Base-by-base conservation (phyloP, 2,113 vertebrate genomes). In the Atherinomorus stipes region DNA sequence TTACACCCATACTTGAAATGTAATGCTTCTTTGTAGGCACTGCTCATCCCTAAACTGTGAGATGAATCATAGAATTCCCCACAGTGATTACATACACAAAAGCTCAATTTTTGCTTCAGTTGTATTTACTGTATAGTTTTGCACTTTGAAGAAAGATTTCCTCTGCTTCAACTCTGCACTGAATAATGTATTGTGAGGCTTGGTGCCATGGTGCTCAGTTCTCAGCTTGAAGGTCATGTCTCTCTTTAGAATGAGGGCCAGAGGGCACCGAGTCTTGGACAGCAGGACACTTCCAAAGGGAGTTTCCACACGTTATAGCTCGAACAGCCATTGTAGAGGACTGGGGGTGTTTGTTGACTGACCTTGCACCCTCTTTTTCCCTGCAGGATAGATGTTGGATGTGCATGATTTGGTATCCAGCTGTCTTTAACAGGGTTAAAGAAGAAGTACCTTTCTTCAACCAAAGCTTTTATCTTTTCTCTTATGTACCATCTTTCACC, bases 241-340 rank as follows among this genome's bases (percentile, higher is more conserved):
- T 50, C 51, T 59, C 64, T 86, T 67, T 85, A 54, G 85, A 66
- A 82, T 82, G 65, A 77, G 66, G 75, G 71, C 71, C 78, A 83
- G 77, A 72, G 85, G 80, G 71, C 76, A 62, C 15, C 34, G 16
- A 72, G 74, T 71, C 73, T 74, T 78, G 62, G 74, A 81, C 77
- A 68, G 80, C 53, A 37, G 53, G 77, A 82, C 74, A 64, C 78
- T 72, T 84, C 78, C 57, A 64, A 68, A 57, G 76, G 68, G 76
- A 62, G 37, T 63, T 75, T 81, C 63, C 64, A 65, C 71, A 83
- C 68, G 76, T 83, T 81, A 78, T 76, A 57, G 64, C 71, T 77
- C 65, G 49, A 72, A 71, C 67, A 75, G 37, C 31, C 45, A 23
- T 21, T 74, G 69, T 51, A 64, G 70, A 70, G 76, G 64, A 72